phyloP scores from a whole-genome alignment of 2,113 vertebrate genomes.

The Daphoenositta chrysoptera region DNA sequence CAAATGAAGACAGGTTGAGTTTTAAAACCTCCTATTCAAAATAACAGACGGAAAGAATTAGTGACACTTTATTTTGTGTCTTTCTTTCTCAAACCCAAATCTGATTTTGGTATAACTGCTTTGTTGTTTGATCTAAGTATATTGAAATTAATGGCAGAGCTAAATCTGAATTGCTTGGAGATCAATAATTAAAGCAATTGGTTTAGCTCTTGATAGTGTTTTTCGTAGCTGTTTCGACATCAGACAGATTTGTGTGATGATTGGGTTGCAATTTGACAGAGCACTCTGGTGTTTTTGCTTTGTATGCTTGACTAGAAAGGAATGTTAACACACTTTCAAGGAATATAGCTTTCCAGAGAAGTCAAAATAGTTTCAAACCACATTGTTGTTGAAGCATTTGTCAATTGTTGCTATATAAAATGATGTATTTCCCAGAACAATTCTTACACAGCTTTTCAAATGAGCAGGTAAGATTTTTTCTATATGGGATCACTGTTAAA shows the following conservation, averaged over 20 bases:
- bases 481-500: not conserved
- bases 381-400: not conserved
- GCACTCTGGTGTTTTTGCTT: not conserved
- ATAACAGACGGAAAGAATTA: not conserved
- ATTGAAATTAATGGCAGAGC: not conserved
- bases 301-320: not conserved
- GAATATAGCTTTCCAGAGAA: slow-evolving; percentile 26
- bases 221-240: not conserved
- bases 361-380: not conserved
- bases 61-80: not conserved
- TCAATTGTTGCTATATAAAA: not conserved
- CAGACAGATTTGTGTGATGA: not conserved
- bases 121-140: not conserved
- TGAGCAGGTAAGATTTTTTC: not conserved
- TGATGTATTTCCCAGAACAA: not conserved
- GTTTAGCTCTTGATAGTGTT: slow-evolving; percentile 1
- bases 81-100: not conserved
- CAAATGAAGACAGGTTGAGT: not conserved
- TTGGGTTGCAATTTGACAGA: not conserved
- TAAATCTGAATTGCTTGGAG: not conserved
- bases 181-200: slow-evolving; percentile 33
- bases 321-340: slow-evolving; percentile 14
- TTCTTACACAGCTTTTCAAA: not conserved
- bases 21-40: not conserved
- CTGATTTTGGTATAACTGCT: not conserved